Conservation (phyloP, 2,888 invertebrate species). For the Clitarchus hookeri region DNA sequence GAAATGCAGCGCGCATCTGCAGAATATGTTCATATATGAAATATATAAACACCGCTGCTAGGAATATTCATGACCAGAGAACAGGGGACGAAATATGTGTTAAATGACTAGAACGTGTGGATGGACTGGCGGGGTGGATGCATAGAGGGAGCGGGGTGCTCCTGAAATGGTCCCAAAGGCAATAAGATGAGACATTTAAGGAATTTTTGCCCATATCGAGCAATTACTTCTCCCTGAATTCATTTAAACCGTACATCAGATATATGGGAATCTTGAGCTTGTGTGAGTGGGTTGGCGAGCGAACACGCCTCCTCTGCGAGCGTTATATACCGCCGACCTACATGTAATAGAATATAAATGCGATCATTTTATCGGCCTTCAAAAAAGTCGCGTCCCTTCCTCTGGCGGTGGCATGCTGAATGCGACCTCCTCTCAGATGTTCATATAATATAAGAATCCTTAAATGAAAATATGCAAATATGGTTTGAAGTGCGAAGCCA, state of each 20-base stretch:
- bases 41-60: not conserved
- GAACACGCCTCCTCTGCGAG: constrained; percentile 1
- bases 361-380: constrained; percentile 24
- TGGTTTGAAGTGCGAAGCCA: not conserved
- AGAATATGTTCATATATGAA: constrained; percentile 2
- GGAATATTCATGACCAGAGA: not conserved
- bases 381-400: constrained; percentile 22
- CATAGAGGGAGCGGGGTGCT: not conserved
- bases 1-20: not conserved
- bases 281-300: constrained; percentile 15
- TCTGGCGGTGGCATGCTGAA: not conserved
- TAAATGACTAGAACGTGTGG: constrained; percentile 18
- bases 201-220: constrained; percentile 25
- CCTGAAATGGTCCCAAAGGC: constrained; percentile 18
- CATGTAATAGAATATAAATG: constrained; percentile 24
- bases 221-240: constrained; percentile 23
- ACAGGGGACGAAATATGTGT: constrained; percentile 20
- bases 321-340: not conserved
- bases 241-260: constrained; percentile 18
- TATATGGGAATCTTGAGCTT: constrained; percentile 17
- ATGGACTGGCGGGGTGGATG: no score
- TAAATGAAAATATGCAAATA: constrained; percentile 21
- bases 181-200: constrained; percentile 25
- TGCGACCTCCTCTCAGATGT: constrained; percentile 17
- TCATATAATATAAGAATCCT: not conserved